These are phyloP conservation scores for Emesis furor DNA, from an alignment of 2,888 invertebrate genomes.

Conservation along the genomic window DNA sequence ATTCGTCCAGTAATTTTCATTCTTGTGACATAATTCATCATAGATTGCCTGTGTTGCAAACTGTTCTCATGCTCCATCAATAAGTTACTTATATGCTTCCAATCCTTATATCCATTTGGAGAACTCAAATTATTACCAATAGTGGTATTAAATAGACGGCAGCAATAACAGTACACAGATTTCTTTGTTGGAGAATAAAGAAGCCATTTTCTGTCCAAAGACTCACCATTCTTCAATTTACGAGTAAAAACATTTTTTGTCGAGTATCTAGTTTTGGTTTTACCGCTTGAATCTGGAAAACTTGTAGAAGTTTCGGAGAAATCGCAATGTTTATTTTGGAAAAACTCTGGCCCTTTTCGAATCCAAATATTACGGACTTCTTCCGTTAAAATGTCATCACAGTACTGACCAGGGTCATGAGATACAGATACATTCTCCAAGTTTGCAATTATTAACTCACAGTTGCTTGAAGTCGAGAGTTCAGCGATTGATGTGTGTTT, in stretches of 20 bases:
- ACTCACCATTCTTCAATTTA: conserved; percentile 27
- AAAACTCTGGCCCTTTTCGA: conserved; percentile 64
- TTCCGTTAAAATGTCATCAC: not conserved
- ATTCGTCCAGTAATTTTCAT: conserved; percentile 33
- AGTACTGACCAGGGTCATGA: not conserved
- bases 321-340: conserved; percentile 58
- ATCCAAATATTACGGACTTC: conserved; percentile 56
- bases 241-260: too few relatives aligned
- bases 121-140: conserved; percentile 38
- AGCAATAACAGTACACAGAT: conserved; percentile 63
- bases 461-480: conserved; percentile 5
- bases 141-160: conserved; percentile 54
- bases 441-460: not conserved
- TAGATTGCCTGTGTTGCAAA: conserved; percentile 28
- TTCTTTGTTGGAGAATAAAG: conserved; percentile 65
- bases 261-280: conserved; percentile 17
- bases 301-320: conserved; percentile 58
- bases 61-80: conserved; percentile 33
- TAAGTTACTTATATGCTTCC: conserved; percentile 34
- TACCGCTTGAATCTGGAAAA: conserved; percentile 43
- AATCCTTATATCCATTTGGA: conserved; percentile 33
- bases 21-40: conserved; percentile 24
- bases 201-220: conserved; percentile 66
- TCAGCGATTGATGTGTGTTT: conserved; percentile 27
- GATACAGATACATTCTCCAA: not conserved